Evolutionary conservation across 92 coral and sea anemone genomes (phyloP).

Genomic region (Isaurus tuberculatus): DNA sequence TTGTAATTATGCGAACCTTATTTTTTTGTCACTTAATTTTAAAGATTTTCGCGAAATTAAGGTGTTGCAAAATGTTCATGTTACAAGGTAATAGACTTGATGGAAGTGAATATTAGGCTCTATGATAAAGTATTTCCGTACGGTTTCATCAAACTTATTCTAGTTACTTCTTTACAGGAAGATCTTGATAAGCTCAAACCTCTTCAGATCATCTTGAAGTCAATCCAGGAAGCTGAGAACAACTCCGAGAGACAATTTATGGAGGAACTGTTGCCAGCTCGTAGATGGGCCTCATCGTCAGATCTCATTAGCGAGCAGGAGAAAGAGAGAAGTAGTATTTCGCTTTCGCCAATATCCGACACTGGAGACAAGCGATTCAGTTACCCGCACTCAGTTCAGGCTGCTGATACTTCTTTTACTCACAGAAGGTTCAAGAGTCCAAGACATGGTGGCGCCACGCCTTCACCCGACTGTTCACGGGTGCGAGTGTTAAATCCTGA

Average conservation of each 20-base stretch:
- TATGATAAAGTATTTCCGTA: no score
- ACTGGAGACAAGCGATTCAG: constrained; percentile 40
- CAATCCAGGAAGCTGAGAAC: constrained; percentile 82
- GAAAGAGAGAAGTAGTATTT: constrained; percentile 64
- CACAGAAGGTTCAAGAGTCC: constrained; percentile 42
- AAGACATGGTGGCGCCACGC: constrained; percentile 38
- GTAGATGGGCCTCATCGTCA: constrained; percentile 89
- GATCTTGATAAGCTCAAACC: constrained; percentile 84
- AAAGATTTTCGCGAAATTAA: no score
- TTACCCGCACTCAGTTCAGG: constrained; percentile 37
- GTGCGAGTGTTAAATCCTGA: constrained; percentile 48
- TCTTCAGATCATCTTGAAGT: constrained; percentile 80
- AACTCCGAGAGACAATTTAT: constrained; percentile 63
- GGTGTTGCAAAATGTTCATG: no score
- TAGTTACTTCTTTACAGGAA: constrained; percentile 60
- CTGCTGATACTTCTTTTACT: constrained; percentile 27
- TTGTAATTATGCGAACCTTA: no score
- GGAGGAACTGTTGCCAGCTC: constrained; percentile 55
- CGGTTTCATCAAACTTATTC: no score
- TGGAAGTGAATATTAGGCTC: no score
- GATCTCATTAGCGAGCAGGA: constrained; percentile 83
- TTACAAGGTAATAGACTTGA: no score
- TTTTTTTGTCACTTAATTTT: no score
- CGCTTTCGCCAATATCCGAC: constrained; percentile 78
- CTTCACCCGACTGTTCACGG: constrained; percentile 52